Conservation (phyloP, 2,888 invertebrate genomes). For the Ischnus inquisitorius region DNA sequence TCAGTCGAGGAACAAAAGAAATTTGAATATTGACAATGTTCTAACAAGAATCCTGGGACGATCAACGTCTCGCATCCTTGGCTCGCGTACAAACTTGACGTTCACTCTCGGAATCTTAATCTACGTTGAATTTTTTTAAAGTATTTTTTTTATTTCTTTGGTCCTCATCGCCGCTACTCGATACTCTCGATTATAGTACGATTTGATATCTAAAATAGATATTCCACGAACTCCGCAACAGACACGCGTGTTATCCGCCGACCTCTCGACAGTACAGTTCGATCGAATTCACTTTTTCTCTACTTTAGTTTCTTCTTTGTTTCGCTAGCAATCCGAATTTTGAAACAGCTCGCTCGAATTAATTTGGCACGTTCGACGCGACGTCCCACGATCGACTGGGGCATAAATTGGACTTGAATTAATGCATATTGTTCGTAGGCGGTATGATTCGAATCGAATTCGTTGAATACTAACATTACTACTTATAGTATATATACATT, state of each 20-base stretch:
- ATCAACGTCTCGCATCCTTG: neutral
- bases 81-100: constrained; percentile 21
- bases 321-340: neutral
- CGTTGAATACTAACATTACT: constrained; percentile 48
- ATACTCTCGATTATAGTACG: constrained; percentile 26
- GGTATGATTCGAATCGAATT: constrained; percentile 36
- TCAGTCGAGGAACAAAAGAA: constrained; percentile 22
- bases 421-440: constrained; percentile 26
- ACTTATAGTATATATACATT: constrained; percentile 47
- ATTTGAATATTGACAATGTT: constrained; percentile 6
- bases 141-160: constrained; percentile 42
- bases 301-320: neutral
- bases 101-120: constrained; percentile 43
- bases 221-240: constrained; percentile 31
- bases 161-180: constrained; percentile 56
- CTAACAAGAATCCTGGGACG: constrained; percentile 14
- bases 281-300: neutral
- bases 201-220: constrained; percentile 22
- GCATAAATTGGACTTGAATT: constrained; percentile 46
- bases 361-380: constrained; percentile 49
- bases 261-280: neutral
- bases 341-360: constrained; percentile 18
- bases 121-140: constrained; percentile 41
- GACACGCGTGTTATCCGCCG: constrained; percentile 7
- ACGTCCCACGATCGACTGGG: constrained; percentile 6